A percentile compares a stretch with the other conserved stretches of the same genome.
Conservation (phyloP, 2,113 vertebrate genomes). For the Gambusia affinis region DNA sequence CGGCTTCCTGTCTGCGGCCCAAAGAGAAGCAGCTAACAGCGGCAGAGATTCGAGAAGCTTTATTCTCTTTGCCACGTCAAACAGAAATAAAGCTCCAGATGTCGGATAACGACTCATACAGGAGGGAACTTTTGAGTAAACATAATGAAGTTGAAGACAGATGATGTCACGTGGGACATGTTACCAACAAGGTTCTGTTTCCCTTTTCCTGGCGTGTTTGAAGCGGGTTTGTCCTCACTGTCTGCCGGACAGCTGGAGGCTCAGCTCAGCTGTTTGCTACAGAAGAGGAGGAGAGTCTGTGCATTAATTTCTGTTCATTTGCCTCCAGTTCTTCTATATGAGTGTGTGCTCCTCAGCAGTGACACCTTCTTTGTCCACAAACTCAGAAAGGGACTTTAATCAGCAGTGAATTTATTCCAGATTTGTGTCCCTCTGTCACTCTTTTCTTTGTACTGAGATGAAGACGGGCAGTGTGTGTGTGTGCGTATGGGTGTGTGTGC, state of each 20-base stretch:
- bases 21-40: neutral
- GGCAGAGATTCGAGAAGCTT: neutral
- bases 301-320: slow-evolving; percentile 40
- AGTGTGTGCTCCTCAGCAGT: slow-evolving; percentile 68
- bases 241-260: slow-evolving; percentile 73
- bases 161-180: slow-evolving; percentile 49
- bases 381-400: slow-evolving; percentile 84
- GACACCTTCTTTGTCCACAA: slow-evolving; percentile 80
- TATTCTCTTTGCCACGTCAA: slow-evolving; percentile 22
- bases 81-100: slow-evolving; percentile 28
- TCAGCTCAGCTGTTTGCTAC: slow-evolving; percentile 71
- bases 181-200: slow-evolving; percentile 58
- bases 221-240: slow-evolving; percentile 65
- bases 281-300: neutral
- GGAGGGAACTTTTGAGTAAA: slow-evolving; percentile 40
- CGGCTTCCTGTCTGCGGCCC: neutral
- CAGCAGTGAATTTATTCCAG: slow-evolving; percentile 82
- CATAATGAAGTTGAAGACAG: slow-evolving; percentile 35
- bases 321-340: slow-evolving; percentile 24
- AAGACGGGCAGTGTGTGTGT: neutral
- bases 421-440: slow-evolving; percentile 59
- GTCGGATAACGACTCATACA: slow-evolving; percentile 30
- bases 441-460: neutral
- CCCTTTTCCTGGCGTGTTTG: slow-evolving; percentile 51
- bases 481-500: too few relatives aligned